These are phyloP conservation scores for Cygnus olor DNA, from an alignment of 2,797 vertebrate species.

Conservation along the genomic window DNA sequence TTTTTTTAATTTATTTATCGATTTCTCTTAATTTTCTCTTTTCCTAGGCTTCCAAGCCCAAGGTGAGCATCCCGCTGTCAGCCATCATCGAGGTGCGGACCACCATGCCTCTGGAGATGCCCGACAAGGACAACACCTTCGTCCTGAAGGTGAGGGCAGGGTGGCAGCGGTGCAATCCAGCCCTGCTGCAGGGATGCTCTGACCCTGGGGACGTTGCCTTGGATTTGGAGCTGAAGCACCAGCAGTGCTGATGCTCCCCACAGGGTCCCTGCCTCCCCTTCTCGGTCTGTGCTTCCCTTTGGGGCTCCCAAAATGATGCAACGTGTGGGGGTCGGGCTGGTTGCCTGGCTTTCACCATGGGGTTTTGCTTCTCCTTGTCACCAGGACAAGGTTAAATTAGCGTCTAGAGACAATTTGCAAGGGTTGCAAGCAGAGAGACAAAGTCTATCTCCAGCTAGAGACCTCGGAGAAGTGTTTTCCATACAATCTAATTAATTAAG, in stretches of 20 bases:
- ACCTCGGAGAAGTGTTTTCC: neutral
- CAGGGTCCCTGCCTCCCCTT: neutral
- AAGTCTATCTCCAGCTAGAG: neutral
- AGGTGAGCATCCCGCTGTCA: conserved; percentile 93
- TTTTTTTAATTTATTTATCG: neutral
- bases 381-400: neutral
- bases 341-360: neutral
- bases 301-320: neutral
- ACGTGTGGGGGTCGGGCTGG: neutral
- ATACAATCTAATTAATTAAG: neutral
- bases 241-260: neutral
- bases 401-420: neutral
- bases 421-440: neutral
- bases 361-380: neutral
- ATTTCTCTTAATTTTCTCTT: neutral
- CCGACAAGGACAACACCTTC: conserved; percentile 98
- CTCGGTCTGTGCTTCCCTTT: neutral
- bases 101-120: conserved; percentile 99
- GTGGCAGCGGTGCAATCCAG: fast-evolving
- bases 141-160: conserved; percentile 90
- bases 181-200: neutral
- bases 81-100: conserved; percentile 96
- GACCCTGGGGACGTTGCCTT: neutral
- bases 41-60: conserved; percentile 91
- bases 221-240: neutral